phyloP scores from a whole-genome alignment of 2,113 vertebrate genomes.

The Girardinichthys multiradiatus region DNA sequence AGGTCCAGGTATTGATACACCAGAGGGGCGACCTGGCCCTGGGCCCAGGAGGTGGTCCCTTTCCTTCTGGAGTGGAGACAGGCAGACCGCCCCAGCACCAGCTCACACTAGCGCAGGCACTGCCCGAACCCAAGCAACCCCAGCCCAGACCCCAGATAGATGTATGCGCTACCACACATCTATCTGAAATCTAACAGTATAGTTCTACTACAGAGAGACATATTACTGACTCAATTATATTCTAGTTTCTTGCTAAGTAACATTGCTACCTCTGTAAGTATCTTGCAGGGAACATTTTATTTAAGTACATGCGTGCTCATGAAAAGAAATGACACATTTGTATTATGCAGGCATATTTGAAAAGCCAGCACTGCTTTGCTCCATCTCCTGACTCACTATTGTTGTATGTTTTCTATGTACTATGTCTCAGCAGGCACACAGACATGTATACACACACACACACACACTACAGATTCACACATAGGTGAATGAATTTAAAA shows the following conservation, averaged over 20 bases:
- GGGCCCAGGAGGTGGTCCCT: too few relatives aligned
- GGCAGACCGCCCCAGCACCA: too few relatives aligned
- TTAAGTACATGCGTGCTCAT: too few relatives aligned
- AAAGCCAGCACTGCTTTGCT: conserved; percentile 16
- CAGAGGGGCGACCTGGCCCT: too few relatives aligned
- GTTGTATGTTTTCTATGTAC: conserved; percentile 23
- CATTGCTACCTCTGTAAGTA: background rate
- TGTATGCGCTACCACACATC: background rate
- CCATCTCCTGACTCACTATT: conserved; percentile 7
- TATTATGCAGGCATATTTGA: conserved; percentile 11
- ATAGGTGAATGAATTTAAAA: conserved; percentile 47
- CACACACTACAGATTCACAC: conserved; percentile 23
- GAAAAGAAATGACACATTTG: conserved; percentile 17
- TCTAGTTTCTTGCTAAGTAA: background rate
- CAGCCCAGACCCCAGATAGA: background rate
- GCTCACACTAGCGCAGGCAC: too few relatives aligned
- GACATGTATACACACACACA: conserved; percentile 10
- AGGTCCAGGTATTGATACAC: too few relatives aligned
- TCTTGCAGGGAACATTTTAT: background rate
- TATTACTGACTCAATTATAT: background rate
- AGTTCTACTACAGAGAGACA: background rate
- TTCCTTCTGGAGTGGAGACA: too few relatives aligned
- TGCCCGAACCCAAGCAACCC: too few relatives aligned
- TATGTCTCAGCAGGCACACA: background rate
- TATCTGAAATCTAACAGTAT: background rate